Evolutionary conservation across 2,113 vertebrate species (phyloP).

Genomic region (Austrofundulus limnaeus): DNA sequence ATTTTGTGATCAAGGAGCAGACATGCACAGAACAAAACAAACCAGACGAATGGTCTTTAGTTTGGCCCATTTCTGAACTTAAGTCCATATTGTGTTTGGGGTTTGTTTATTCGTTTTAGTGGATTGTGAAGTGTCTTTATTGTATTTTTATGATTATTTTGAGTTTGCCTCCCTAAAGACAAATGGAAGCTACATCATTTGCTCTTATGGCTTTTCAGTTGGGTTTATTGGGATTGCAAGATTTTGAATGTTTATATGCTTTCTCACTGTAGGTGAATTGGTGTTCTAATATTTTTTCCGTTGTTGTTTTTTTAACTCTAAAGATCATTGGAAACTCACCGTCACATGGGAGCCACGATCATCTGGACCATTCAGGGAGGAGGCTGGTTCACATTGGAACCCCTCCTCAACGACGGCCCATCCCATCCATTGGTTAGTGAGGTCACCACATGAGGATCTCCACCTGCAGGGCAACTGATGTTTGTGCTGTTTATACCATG

Average conservation of each 20-base stretch:
- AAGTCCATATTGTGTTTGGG: slow-evolving; percentile 68
- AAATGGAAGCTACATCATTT: slow-evolving; percentile 71
- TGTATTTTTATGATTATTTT: slow-evolving; percentile 44
- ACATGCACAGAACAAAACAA: slow-evolving; percentile 81
- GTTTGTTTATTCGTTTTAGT: slow-evolving; percentile 65
- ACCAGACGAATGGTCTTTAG: slow-evolving; percentile 86
- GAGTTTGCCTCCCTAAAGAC: slow-evolving; percentile 68
- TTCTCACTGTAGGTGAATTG: not conserved
- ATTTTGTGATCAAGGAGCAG: slow-evolving; percentile 62
- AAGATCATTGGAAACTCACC: slow-evolving; percentile 93
- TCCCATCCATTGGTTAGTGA: slow-evolving; percentile 94
- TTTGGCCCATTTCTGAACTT: slow-evolving; percentile 62
- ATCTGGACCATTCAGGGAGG: slow-evolving; percentile 83
- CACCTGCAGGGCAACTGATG: slow-evolving; percentile 68
- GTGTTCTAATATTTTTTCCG: slow-evolving; percentile 40
- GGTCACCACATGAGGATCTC: slow-evolving; percentile 65
- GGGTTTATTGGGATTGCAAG: slow-evolving; percentile 58
- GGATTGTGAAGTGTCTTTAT: slow-evolving; percentile 47
- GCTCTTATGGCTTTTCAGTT: slow-evolving; percentile 69
- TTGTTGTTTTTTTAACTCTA: slow-evolving; percentile 73
- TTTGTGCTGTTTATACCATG: slow-evolving; percentile 70
- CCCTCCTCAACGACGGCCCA: slow-evolving; percentile 83
- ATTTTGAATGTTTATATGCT: slow-evolving; percentile 20
- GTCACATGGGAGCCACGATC: slow-evolving; percentile 82
- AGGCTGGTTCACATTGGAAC: slow-evolving; percentile 81